phyloP scores from a whole-genome alignment of 2,888 invertebrate genomes.

The Neuroscelio doddi region DNA sequence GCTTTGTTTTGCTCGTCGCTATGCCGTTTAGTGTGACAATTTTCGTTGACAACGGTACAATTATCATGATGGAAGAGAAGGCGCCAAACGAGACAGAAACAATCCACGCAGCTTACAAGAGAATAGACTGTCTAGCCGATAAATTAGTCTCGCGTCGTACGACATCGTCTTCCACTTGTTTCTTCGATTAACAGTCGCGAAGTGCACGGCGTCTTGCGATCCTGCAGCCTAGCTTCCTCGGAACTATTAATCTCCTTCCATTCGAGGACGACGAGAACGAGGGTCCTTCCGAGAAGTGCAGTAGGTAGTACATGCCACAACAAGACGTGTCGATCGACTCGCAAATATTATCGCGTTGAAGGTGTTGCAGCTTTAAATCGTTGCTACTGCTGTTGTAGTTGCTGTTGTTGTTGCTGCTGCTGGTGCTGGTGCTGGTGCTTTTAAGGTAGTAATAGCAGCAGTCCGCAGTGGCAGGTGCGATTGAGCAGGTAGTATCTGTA shows the following conservation, averaged over 20 bases:
- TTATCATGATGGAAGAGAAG: conserved; percentile 3
- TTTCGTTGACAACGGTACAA: background rate
- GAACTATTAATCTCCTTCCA: conserved; percentile 21
- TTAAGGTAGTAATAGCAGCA: conserved; percentile 23
- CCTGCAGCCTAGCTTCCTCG: background rate
- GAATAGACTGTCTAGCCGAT: conserved; percentile 12
- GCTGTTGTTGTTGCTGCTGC: conserved; percentile 6
- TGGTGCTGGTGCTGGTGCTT: background rate
- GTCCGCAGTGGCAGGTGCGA: conserved; percentile 19
- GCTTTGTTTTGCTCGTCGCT: conserved; percentile 1
- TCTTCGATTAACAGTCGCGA: conserved; percentile 22
- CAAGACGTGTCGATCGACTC: conserved; percentile 27
- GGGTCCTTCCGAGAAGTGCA: conserved; percentile 17
- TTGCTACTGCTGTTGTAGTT: conserved; percentile 10
- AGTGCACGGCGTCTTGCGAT: conserved; percentile 2
- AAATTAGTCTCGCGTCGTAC: conserved; percentile 14
- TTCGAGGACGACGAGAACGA: conserved; percentile 7
- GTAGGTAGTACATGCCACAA: conserved; percentile 21
- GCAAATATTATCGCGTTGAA: conserved; percentile 53
- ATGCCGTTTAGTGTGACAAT: conserved; percentile 7
- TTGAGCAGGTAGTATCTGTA: conserved; percentile 5
- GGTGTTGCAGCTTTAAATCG: conserved; percentile 49
- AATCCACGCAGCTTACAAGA: conserved; percentile 5
- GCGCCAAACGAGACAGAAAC: background rate
- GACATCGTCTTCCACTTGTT: conserved; percentile 26